Evolutionary conservation across 2,888 invertebrate species (phyloP).

Genomic region (Meiosimyza platycephala): DNA sequence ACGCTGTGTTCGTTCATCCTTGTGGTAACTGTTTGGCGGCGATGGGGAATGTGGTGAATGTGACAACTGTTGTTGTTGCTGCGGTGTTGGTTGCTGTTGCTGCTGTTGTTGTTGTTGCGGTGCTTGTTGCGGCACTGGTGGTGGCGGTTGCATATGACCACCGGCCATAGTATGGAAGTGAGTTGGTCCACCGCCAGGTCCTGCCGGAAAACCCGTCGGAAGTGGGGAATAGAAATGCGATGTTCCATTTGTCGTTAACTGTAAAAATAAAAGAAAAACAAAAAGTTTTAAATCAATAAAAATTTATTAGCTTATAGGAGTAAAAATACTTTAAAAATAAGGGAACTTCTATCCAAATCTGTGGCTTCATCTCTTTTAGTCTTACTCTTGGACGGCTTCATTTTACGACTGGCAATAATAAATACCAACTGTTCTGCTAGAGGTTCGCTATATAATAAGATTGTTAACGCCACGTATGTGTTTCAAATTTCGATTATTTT

Average conservation of each 20-base stretch:
- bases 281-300: slow-evolving; percentile 8
- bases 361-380: neutral
- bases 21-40: slow-evolving; percentile 77
- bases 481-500: neutral
- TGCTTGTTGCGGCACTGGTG: slow-evolving; percentile 51
- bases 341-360: neutral
- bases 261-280: slow-evolving; percentile 52
- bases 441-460: too few relatives aligned
- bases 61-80: slow-evolving; percentile 66
- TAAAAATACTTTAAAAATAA: neutral
- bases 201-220: slow-evolving; percentile 70
- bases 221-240: slow-evolving; percentile 76
- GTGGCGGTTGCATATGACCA: slow-evolving; percentile 60
- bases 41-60: slow-evolving; percentile 78
- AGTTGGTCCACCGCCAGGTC: slow-evolving; percentile 65
- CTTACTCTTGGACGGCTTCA: too few relatives aligned
- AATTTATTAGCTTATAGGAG: neutral
- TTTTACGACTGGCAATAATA: too few relatives aligned
- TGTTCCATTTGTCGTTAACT: slow-evolving; percentile 79
- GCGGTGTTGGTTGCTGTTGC: slow-evolving; percentile 45
- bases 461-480: slow-evolving; percentile 3
- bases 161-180: slow-evolving; percentile 62
- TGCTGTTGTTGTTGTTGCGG: slow-evolving; percentile 47
- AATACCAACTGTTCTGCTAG: too few relatives aligned
- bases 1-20: slow-evolving; percentile 83